A percentile compares a stretch with the other conserved stretches of the same genome.
Evolutionary conservation across 2,113 vertebrate species (phyloP).

Genomic region (Prunella himalayana): DNA sequence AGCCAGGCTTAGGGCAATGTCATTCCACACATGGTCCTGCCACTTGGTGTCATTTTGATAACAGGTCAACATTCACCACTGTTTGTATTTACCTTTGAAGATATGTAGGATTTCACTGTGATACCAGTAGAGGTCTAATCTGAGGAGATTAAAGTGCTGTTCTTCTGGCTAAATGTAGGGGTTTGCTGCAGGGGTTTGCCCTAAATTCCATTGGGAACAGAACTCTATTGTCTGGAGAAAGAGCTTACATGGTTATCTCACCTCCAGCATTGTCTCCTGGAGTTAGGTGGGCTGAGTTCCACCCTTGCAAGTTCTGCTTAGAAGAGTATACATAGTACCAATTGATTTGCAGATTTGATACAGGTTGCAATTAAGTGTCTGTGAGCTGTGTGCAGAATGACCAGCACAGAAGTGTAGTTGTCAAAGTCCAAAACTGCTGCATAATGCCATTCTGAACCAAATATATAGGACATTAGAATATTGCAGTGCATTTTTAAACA

Average conservation of each 20-base stretch:
- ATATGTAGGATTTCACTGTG: neutral
- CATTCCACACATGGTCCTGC: neutral
- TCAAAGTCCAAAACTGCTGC: neutral
- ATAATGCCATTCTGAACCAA: neutral
- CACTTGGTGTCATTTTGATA: neutral
- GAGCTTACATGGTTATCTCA: accelerated
- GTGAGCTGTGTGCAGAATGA: neutral
- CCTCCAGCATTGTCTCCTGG: neutral
- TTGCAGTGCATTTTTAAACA: neutral
- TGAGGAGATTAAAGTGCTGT: neutral
- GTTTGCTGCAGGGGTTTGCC: neutral
- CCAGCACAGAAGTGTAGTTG: neutral
- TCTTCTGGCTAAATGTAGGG: neutral
- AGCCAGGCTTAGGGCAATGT: neutral
- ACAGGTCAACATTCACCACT: neutral
- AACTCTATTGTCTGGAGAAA: neutral
- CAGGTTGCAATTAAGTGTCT: neutral
- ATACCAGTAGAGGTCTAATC: neutral
- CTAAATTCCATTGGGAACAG: neutral
- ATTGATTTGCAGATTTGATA: neutral
- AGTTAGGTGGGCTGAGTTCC: neutral
- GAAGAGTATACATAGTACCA: neutral
- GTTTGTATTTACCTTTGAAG: neutral
- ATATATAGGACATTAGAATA: neutral
- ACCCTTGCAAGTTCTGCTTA: neutral